These are phyloP conservation scores for Holcopasites calliopsidis DNA, from an alignment of 1,140 invertebrate species.

Conservation along the genomic window DNA sequence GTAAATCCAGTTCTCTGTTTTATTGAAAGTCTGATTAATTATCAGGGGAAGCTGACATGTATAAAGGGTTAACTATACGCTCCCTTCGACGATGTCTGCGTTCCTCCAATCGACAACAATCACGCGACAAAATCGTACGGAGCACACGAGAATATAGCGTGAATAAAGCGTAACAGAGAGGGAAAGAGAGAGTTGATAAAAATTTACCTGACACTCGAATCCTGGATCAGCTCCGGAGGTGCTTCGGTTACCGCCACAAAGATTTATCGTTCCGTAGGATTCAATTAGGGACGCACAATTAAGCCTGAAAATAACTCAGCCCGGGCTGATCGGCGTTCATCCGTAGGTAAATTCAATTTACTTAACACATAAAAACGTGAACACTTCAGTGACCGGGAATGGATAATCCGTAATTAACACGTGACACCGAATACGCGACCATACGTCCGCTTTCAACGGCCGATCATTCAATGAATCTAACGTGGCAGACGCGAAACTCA, in stretches of 20 bases:
- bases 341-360: conserved; percentile 10
- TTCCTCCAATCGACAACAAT: background rate
- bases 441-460: background rate
- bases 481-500: background rate
- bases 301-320: conserved; percentile 28
- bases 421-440: background rate
- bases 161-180: background rate
- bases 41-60: no score
- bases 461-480: background rate
- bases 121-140: background rate
- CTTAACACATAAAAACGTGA: background rate
- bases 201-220: conserved; percentile 10
- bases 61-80: conserved; percentile 24
- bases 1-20: no score
- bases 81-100: background rate
- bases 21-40: background rate
- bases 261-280: conserved; percentile 25
- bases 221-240: background rate
- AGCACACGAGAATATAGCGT: background rate
- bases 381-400: background rate
- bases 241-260: background rate
- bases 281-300: conserved; percentile 36
- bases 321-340: background rate
- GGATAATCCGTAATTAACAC: conserved; percentile 26
- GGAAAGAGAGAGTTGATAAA: background rate